Evolutionary conservation across 2,113 vertebrate species (phyloP).

Genomic region (Tachycineta bicolor): DNA sequence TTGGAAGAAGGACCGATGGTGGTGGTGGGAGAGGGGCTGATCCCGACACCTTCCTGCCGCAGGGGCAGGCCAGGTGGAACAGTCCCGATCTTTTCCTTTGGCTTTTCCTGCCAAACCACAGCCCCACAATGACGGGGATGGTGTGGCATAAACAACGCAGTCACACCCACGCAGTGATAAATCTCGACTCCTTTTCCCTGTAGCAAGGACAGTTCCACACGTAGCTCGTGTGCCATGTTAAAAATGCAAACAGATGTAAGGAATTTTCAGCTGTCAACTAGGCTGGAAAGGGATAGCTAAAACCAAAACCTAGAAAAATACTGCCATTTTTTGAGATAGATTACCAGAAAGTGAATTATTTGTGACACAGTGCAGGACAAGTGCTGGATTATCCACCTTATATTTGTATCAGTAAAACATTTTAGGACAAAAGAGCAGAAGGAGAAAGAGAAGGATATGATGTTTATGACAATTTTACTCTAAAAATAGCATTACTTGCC

Average conservation of each 20-base stretch:
- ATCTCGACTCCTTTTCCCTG: not conserved
- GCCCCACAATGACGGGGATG: accelerated
- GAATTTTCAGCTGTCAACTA: not conserved
- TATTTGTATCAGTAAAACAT: not conserved
- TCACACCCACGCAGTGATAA: not conserved
- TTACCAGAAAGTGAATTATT: not conserved
- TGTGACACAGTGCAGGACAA: not conserved
- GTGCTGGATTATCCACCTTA: not conserved
- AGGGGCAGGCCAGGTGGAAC: not conserved
- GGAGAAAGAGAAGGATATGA: not conserved
- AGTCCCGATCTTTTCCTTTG: accelerated
- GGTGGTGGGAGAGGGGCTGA: not conserved
- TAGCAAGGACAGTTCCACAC: not conserved
- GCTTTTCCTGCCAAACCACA: not conserved
- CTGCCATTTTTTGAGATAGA: not conserved
- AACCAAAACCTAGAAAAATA: not conserved
- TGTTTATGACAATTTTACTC: not conserved
- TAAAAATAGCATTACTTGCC: not conserved
- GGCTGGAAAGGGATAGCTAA: not conserved
- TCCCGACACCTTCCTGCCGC: not conserved
- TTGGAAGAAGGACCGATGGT: not conserved
- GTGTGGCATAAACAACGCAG: not conserved
- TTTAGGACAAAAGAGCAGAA: not conserved
- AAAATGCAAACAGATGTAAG: not conserved
- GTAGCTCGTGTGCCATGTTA: not conserved